Base-by-base conservation (phyloP, 2,888 invertebrate genomes). In the Lamellibrachia satsuma region DNA sequence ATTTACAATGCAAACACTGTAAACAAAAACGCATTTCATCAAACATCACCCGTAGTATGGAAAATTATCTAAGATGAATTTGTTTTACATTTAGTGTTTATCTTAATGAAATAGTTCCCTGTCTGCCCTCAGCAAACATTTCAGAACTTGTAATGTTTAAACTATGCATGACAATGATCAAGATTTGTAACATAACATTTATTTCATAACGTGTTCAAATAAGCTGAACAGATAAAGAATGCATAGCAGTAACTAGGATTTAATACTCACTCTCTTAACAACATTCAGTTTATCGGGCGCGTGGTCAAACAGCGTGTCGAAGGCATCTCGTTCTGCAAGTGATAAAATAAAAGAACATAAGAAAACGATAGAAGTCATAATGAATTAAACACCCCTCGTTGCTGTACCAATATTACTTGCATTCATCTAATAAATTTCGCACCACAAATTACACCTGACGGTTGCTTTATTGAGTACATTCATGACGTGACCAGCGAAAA, bases 231-330 rank as follows among this genome's bases (percentile, higher is more conserved):
- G 6, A 90, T 52, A 90, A 90, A 90, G 91, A 90, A 90, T 7
- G 52, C 2, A 51, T 8, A 93, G 52, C 52, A 91, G 57, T 39
- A 27, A 15, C 15, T 6, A 6, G 75, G 15, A 75, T 75, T 11
- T 91, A 52, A 57, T 15, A 94, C 93, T 90, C 94, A 98, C 98
- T 97, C 98, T 99, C 97, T 99, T 99, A 1, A 99, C 99, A 92
- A 99, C 98, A 96, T 98, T 98, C 93, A 99, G 97, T 96, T 99
- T 99, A 95, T 99, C 99, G 0, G 99, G 99, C 3, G 99, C 99
- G 97, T 99, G 99, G 97, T 99, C 99, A 96, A 99, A 99, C 55
- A 99, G 97, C 0, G 99, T 99, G 96, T 99, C 99, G 96, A 99
- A 99, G 0, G 99, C 99, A 97, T 99, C 99, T 93, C 99, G 97